phyloP scores from a whole-genome alignment of 2,797 vertebrate genomes.

The Mergus octosetaceus region DNA sequence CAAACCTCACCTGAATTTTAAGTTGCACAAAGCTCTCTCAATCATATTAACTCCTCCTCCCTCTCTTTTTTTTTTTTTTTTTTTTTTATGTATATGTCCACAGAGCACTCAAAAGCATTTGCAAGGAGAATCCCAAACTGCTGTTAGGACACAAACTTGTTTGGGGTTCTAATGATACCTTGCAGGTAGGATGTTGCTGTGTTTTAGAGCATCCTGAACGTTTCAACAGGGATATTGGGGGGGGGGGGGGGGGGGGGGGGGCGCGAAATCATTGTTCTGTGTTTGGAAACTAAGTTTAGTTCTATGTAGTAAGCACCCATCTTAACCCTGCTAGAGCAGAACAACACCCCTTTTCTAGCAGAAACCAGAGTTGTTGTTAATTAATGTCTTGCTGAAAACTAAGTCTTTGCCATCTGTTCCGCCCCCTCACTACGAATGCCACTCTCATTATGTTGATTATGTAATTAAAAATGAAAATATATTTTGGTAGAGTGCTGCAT shows the following conservation, averaged over 20 bases:
- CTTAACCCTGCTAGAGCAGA: slow-evolving; percentile 4
- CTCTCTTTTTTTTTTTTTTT: not conserved
- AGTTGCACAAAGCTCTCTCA: not conserved
- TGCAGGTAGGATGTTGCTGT: not conserved
- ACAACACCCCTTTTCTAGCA: not conserved
- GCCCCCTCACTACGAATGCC: slow-evolving; percentile 56
- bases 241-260: not conserved
- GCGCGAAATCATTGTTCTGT: not conserved
- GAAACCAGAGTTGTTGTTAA: slow-evolving; percentile 41
- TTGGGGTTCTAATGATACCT: not conserved
- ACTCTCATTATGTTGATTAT: slow-evolving; percentile 59
- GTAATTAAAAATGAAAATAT: slow-evolving; percentile 69
- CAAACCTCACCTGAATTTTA: not conserved
- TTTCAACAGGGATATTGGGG: not conserved
- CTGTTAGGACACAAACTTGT: not conserved
- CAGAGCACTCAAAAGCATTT: not conserved
- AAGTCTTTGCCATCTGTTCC: slow-evolving; percentile 71
- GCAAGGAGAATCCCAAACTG: not conserved
- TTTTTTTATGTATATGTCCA: not conserved
- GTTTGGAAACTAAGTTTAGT: not conserved
- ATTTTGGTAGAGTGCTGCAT: slow-evolving; percentile 60
- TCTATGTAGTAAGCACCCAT: not conserved
- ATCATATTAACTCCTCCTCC: not conserved
- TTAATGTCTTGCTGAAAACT: slow-evolving; percentile 47
- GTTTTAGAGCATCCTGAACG: not conserved